A percentile compares a stretch with the other conserved stretches of the same genome.
These are phyloP conservation scores for Drosophila arawakana DNA, from an alignment of 1,140 invertebrate species.

Conservation along the genomic window DNA sequence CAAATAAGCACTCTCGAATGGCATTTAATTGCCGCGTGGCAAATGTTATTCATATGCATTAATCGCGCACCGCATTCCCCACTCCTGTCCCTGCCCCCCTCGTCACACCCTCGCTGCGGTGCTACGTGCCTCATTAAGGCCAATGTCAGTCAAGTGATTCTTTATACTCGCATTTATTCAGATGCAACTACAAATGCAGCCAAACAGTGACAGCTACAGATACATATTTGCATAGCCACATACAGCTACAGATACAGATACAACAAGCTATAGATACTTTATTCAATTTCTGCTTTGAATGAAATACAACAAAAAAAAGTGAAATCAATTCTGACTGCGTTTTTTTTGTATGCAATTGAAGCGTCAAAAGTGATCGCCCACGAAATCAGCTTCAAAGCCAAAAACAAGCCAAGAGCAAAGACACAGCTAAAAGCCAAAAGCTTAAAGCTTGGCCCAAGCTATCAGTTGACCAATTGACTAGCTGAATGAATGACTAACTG, in stretches of 20 bases:
- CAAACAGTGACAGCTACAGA: conserved; percentile 18
- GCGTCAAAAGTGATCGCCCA: conserved; percentile 52
- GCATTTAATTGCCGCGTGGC: conserved; percentile 67
- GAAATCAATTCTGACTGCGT: conserved; percentile 73
- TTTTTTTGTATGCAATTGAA: conserved; percentile 60
- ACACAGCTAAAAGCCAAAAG: not conserved
- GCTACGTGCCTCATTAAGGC: conserved; percentile 78
- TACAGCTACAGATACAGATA: conserved; percentile 24
- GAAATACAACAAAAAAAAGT: conserved; percentile 54
- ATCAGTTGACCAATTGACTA: conserved; percentile 13
- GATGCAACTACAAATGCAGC: conserved; percentile 38
- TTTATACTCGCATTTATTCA: conserved; percentile 36
- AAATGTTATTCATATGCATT: conserved; percentile 71
- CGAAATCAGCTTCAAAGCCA: conserved; percentile 22
- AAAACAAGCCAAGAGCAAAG: conserved; percentile 12
- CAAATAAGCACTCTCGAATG: conserved; percentile 32
- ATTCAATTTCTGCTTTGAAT: conserved; percentile 41
- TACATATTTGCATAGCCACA: conserved; percentile 22
- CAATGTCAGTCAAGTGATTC: conserved; percentile 75
- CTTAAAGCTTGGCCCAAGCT: conserved; percentile 21
- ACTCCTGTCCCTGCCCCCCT: not conserved
- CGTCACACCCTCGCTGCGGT: not conserved
- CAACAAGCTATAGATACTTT: conserved; percentile 30
- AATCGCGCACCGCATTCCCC: conserved; percentile 47
- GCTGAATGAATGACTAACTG: conserved; percentile 7